Evolutionary conservation across 2,113 vertebrate species (phyloP).

Genomic region (Fregetta grallaria): DNA sequence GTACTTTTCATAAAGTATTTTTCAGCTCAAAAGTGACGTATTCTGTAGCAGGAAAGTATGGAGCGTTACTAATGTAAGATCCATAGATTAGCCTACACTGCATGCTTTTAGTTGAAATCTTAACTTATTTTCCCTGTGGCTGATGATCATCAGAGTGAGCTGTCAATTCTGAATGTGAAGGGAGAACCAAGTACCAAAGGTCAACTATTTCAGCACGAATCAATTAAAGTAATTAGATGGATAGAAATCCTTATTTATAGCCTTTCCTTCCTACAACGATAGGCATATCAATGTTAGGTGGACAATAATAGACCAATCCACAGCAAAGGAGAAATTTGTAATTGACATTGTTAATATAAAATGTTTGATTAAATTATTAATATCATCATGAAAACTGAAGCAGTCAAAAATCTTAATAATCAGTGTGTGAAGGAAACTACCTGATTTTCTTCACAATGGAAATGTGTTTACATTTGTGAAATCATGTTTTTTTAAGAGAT

Average conservation of each 20-base stretch:
- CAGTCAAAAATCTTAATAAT: background rate
- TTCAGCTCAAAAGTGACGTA: background rate
- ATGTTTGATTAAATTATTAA: background rate
- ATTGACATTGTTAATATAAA: background rate
- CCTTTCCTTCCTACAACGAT: background rate
- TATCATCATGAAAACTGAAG: background rate
- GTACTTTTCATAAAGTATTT: background rate
- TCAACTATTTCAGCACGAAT: slow-evolving; percentile 32
- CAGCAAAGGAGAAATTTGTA: background rate
- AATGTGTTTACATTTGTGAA: background rate
- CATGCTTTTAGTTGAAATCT: slow-evolving; percentile 39
- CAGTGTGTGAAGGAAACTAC: background rate
- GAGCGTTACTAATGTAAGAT: background rate
- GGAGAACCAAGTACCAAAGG: slow-evolving; percentile 9
- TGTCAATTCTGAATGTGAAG: slow-evolving; percentile 27
- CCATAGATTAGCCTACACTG: background rate
- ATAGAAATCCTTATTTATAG: slow-evolving; percentile 10
- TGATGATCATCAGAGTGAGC: slow-evolving; percentile 11
- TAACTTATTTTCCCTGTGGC: background rate
- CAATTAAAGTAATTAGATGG: slow-evolving; percentile 32
- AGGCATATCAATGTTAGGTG: background rate
- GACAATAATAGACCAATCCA: background rate
- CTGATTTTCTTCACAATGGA: background rate
- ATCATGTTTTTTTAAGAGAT: background rate
- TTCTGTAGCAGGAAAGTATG: background rate